A percentile compares a stretch with the other conserved stretches of the same genome.
phyloP scores from a whole-genome alignment of 2,113 vertebrate species.

The Rhabdomys dilectus region DNA sequence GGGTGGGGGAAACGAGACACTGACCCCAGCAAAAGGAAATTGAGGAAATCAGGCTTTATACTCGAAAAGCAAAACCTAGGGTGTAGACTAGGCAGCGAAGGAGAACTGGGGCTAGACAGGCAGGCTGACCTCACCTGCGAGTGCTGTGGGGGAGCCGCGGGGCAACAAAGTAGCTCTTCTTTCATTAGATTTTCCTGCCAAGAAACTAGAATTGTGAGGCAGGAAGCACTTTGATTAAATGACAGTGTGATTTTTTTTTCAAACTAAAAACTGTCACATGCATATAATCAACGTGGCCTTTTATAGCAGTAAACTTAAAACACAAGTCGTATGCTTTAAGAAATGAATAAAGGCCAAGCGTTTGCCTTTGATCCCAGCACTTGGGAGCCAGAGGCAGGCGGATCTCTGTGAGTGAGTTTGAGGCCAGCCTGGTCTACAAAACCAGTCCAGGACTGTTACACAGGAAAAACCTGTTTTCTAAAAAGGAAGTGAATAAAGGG shows the following conservation, averaged over 20 bases:
- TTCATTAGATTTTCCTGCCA: background rate
- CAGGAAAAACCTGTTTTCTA: too few species aligned
- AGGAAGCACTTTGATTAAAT: background rate
- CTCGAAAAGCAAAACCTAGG: background rate
- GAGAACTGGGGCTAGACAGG: background rate
- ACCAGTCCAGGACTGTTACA: too few species aligned
- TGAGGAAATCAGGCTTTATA: background rate
- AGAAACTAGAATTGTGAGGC: background rate
- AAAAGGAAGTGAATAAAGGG: background rate
- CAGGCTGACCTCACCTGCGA: too few species aligned
- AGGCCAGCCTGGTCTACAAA: too few species aligned
- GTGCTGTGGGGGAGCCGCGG: accelerated
- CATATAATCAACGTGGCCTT: background rate
- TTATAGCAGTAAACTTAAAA: background rate
- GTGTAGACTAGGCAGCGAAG: background rate
- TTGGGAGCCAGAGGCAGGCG: too few species aligned
- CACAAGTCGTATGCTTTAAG: background rate
- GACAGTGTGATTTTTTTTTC: background rate
- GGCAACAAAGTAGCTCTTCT: background rate
- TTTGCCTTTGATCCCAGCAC: too few species aligned
- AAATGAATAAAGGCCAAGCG: background rate
- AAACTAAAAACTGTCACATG: background rate
- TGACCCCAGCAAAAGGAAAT: background rate
- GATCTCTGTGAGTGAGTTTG: too few species aligned
- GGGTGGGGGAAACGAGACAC: background rate